Base-by-base conservation (phyloP, 2,888 invertebrate genomes). In the Eurytoma adleriae region DNA sequence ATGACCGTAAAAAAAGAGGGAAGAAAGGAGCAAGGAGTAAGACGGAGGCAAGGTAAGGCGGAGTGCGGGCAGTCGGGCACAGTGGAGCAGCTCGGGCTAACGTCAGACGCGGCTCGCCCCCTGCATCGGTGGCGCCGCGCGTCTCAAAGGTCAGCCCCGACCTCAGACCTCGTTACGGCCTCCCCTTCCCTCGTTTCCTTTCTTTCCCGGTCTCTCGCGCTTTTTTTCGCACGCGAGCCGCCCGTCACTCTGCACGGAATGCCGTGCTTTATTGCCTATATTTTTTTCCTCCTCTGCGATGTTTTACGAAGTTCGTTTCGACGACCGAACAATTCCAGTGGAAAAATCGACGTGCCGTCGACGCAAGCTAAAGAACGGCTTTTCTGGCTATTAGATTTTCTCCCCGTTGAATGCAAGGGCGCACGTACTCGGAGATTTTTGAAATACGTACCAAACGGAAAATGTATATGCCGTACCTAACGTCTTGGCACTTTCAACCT, bases 21-120 rank as follows among this genome's bases (percentile, higher is more conserved):
- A 2, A 7, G 7, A 10, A 48, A 30, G 13, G 13, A 50, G 50
- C 50, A 20, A 14, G 50, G 20, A 66, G 48, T n/a, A 56, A 7
- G 67, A 67, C 18, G 48, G 40, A 61, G 52, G 40, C 40, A n/a
- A 61, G n/a, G 24, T 62, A 73, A 73, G 64, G 54, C 54, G 10
- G 7, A 54, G 40, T 5, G 50, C 13, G 30, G 7, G 54, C 61
- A 7, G 48, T 20, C 70, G 16, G 24, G 54, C 14, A 27, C 30
- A 54, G 73, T 56, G 27, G 56, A 18, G 30, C 62, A 24, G 64
- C 30, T 30, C 18, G 20, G 13, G 64, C 54, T 70, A 70, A 57
- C 48, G 70, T 70, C 70, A 70, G 70, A 54, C 72, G 24, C 16
- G 20, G 52, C 50, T 20, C 7, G 7, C 40, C 40, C 40, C 40